Conservation (phyloP, 2,888 invertebrate species). For the Leptura quadrifasciata region DNA sequence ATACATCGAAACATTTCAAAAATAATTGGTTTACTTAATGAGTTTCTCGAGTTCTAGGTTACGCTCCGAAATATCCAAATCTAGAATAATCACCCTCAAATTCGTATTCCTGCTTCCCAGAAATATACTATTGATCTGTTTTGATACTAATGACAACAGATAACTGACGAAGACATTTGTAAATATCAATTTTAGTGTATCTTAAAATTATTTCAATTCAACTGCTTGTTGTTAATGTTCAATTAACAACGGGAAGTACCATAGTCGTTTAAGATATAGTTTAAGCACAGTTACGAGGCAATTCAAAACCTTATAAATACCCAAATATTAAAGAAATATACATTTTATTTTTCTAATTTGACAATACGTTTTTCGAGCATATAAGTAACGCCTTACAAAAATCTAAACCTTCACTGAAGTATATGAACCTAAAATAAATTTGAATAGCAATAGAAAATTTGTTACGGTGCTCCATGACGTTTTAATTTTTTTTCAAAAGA, state of each 20-base stretch:
- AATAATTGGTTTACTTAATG: constrained; percentile 3
- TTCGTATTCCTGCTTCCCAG: constrained; percentile 14
- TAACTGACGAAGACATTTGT: constrained; percentile 25
- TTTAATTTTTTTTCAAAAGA: no score
- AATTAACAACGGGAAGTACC: not conserved
- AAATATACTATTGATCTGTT: constrained; percentile 28
- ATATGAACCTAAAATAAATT: no score
- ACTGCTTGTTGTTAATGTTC: not conserved
- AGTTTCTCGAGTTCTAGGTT: constrained; percentile 7
- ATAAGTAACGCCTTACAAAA: no score
- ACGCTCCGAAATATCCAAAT: constrained; percentile 1
- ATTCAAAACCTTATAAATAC: no score
- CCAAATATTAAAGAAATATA: no score
- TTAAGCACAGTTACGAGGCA: not conserved
- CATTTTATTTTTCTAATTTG: no score
- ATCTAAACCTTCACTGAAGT: no score
- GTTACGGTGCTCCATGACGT: no score
- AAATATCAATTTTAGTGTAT: constrained; percentile 22
- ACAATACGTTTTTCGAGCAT: no score
- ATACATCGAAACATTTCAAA: not conserved
- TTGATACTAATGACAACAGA: constrained; percentile 23
- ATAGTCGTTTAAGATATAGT: not conserved
- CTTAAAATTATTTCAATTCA: constrained; percentile 14
- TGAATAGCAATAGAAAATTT: no score
- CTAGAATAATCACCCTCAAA: constrained; percentile 3